phyloP scores from a whole-genome alignment of 1,140 invertebrate species.

The Caenorhabditis brenneri region DNA sequence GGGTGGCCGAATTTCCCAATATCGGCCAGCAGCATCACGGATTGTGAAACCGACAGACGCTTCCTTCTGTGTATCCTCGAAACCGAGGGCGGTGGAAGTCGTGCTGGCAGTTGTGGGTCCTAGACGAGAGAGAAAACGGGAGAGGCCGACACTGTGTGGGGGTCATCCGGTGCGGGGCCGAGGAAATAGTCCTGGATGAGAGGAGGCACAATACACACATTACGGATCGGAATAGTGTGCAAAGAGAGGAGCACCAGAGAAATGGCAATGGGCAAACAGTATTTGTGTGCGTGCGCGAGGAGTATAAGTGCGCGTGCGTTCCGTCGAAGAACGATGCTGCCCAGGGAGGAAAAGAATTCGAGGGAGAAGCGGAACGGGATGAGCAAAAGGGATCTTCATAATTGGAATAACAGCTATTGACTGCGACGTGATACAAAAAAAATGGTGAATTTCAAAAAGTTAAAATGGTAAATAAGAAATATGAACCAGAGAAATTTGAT shows the following conservation, averaged over 20 bases:
- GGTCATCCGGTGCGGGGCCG: constrained; percentile 6
- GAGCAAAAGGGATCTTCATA: background rate
- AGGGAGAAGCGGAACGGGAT: background rate
- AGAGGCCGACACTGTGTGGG: background rate
- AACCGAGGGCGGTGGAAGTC: background rate
- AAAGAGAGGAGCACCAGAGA: background rate
- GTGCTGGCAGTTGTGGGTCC: background rate
- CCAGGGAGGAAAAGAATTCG: background rate
- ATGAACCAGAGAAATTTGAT: no score
- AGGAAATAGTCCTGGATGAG: background rate
- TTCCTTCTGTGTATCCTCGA: background rate
- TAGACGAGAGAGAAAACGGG: background rate
- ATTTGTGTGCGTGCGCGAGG: constrained; percentile 25
- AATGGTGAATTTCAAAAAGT: no score
- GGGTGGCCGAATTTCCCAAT: constrained; percentile 1
- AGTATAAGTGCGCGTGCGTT: constrained; percentile 43
- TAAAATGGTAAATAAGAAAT: no score
- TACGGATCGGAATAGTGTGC: constrained; percentile 16
- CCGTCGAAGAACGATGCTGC: constrained; percentile 30
- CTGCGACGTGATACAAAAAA: background rate
- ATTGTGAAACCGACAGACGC: background rate
- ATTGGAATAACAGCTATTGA: no score
- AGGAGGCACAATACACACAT: background rate
- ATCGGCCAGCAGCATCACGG: background rate
- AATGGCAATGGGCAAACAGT: constrained; percentile 36